Base-by-base conservation (phyloP, 2,888 invertebrate species). In the Noctua comes region DNA sequence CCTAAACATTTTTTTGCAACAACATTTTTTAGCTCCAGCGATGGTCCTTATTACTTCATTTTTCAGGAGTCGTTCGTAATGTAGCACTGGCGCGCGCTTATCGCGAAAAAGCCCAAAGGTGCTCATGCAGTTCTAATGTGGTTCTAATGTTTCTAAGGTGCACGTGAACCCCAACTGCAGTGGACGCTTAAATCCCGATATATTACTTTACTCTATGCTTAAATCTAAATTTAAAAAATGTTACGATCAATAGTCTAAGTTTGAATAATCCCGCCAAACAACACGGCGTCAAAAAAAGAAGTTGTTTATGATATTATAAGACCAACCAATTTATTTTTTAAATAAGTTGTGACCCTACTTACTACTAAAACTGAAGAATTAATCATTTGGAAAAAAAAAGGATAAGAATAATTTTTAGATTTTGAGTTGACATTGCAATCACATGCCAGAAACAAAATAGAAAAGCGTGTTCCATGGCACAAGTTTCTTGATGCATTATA, bases 191-290 rank as follows among this genome's bases (percentile, higher is more conserved):
- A n/a, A n/a, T n/a, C n/a, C n/a, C n/a, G n/a, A n/a, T n/a, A n/a
- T n/a, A n/a, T n/a, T n/a, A n/a, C n/a, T n/a, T n/a, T n/a, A n/a
- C n/a, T n/a, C n/a, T n/a, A n/a, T n/a, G 8, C 13, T n/a, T 59
- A 31, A 18, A 36, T 36, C 31, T 27, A 5, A 43, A 10, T 31
- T 24, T 1, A 31, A 71, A 54, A 59, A 62, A 43, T 43, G 24
- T 18, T 24, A 27, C n/a, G 31, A 62, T 62, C 48, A 11, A 73
- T 40, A 27, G 48, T 40, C 40, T 2, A 16, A 1, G 2, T 79
- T 80, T 80, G 40, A 79, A 79, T 40, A 65, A 64, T 57, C 27
- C 73, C 79, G 79, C 79, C 8, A 40, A n/a, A 1, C 16, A 65
- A 40, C 5, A 73, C 11, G 54, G 79, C 74, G 65, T 79, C 79